These are phyloP conservation scores for Porphyrio hochstetteri DNA, from an alignment of 2,113 vertebrate species.

Conservation along the genomic window DNA sequence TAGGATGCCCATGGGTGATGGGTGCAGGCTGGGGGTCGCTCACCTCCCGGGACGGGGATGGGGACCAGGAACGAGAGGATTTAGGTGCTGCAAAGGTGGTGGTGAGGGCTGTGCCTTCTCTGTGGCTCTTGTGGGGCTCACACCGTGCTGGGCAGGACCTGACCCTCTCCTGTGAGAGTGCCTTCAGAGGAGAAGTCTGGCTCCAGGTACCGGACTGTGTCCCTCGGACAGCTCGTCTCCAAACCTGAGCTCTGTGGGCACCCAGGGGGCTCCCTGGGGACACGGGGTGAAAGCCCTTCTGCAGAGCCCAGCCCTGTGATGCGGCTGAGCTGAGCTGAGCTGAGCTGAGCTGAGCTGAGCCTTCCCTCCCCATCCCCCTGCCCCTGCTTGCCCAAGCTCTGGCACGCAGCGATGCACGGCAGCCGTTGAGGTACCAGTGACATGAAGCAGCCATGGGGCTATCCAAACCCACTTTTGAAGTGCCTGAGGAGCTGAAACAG, in stretches of 20 bases:
- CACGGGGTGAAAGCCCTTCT: background rate
- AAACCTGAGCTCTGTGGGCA: background rate
- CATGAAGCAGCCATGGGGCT: accelerated
- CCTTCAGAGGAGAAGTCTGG: background rate
- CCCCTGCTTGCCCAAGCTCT: no score
- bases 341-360: no score
- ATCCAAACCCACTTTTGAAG: accelerated
- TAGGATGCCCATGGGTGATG: accelerated
- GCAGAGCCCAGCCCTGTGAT: background rate
- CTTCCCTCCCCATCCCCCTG: no score
- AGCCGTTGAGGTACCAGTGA: accelerated
- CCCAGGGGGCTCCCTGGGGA: accelerated
- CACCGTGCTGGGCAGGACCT: background rate
- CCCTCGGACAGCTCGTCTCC: background rate
- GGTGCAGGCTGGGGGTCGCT: background rate
- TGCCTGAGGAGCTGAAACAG: background rate
- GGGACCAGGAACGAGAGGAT: background rate
- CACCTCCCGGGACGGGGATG: background rate
- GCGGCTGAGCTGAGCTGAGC: no score
- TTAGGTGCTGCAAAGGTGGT: background rate
- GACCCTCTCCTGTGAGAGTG: background rate
- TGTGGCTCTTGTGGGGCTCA: background rate
- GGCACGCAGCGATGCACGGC: accelerated
- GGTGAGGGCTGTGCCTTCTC: no score
- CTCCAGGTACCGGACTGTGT: background rate